Base-by-base conservation (phyloP, 2,113 vertebrate species). In the Sakesphorus luctuosus region DNA sequence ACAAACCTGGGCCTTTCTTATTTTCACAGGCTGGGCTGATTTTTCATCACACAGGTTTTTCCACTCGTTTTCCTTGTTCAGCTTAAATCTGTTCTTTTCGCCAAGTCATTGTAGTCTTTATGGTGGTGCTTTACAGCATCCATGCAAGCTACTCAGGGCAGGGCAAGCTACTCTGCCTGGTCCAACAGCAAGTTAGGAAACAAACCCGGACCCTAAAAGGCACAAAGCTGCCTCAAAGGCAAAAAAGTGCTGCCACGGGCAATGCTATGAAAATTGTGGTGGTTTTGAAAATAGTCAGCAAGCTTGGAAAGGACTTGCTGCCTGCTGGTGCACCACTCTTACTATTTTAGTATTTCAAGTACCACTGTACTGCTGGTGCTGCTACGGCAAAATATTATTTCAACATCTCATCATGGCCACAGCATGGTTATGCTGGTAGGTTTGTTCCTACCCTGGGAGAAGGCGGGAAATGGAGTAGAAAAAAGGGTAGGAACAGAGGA, bases 371-470 rank as follows among this genome's bases (percentile, higher is more conserved):
- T 11, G 3, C 21, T 19, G 38, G 63, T 38, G 49, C 66, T 74
- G 69, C 78, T 68, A 8, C 5, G 13, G 49, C 12, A 73, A 86
- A 69, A 53, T 11, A 2, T 26, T 28, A 15, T 18, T 47, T 23
- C 49, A 29, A 14, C 40, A 24, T 43, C 20, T 47, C 61, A 50
- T 40, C 36, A 4, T 3, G 8, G 18, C 38, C 18, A 10, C 6
- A 21, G 24, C 29, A 33, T 35, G 1, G 0, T 49, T 47, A 74
- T 20, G 9, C 7, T 47, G 25, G 14, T 65, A 24, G 11, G 3
- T 63, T 66, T 52, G 7, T 19, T 61, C 53, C 36, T 36, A 12
- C 6, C 13, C 10, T 20, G 21, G 78, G 10, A 81, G 8, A 9
- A 31, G 19, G 15, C 33, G 21, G 47, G 56, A 84, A 87, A 68